Evolutionary conservation across 2,797 vertebrate species (phyloP).

Genomic region (Lepus townsendii): DNA sequence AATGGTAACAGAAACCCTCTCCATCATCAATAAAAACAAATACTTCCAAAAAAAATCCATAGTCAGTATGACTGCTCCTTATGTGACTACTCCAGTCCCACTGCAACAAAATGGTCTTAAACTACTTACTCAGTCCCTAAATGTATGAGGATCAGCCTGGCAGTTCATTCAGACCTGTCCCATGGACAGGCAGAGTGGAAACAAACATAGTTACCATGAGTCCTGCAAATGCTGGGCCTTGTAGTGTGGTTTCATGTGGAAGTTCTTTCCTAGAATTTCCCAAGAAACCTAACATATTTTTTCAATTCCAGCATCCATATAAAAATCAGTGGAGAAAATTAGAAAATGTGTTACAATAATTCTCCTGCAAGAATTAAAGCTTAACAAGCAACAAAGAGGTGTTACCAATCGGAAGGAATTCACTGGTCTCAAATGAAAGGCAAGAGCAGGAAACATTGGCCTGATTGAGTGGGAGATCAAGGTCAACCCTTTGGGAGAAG

Average conservation of each 20-base stretch:
- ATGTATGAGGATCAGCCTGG: not conserved
- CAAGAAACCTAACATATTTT: conserved; percentile 36
- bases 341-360: not conserved
- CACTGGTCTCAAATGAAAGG: conserved; percentile 10
- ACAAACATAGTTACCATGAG: not conserved
- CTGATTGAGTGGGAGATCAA: not conserved
- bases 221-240: not conserved
- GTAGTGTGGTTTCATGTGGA: not conserved
- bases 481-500: not conserved
- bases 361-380: not conserved
- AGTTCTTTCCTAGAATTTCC: conserved; percentile 37
- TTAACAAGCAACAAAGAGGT: not conserved
- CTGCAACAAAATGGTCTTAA: not conserved
- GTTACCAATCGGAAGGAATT: conserved; percentile 11
- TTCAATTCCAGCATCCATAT: not conserved
- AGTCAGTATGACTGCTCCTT: not conserved
- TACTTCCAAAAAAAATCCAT: conserved; percentile 78
- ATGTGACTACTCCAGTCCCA: not conserved
- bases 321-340: conserved; percentile 42
- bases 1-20: conserved; percentile 95
- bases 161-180: not conserved
- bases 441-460: not conserved
- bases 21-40: conserved; percentile 95
- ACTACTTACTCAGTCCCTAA: not conserved
- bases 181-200: not conserved